Evolutionary conservation across 2,888 invertebrate species (phyloP), one percentile per base, ranked within the genome.

Genomic region (Silvanus unidentatus): DNA sequence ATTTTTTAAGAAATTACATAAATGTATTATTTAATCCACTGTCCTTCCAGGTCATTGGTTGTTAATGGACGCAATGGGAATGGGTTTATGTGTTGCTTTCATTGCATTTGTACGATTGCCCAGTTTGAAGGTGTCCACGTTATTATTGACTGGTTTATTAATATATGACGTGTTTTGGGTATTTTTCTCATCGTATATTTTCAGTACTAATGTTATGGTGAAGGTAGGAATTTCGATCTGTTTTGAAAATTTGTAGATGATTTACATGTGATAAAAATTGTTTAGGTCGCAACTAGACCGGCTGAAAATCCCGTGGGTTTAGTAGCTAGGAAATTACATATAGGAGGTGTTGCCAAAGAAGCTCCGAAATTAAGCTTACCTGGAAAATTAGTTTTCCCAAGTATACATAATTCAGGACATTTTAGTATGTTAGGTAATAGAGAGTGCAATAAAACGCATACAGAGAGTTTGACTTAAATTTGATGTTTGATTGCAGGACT

Each of bases 131-230:
- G 92, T 92, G 55, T 97, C 96, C 42, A 97, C 96, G 13, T 75
- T 97, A 49, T 79, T 97, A 56, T 80, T 97, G 59, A 93, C 95
- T 38, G 97, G 97, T 22, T 77, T 96, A 57, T 81, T 96, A 49
- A 86, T 93, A 45, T 97, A 97, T 71, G 97, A 97, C 73, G 96
- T 97, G 32, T 97, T 97, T 75, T 97, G 97, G 96, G 96, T 97
- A 41, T 97, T 97, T 77, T 97, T 96, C 77, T 96, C 96, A 2
- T 95, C 95, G 0, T 96, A 96, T 71, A 93, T 97, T 69, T 97
- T 97, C 77, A 96, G 93, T 74, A 91, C 97, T 64, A 97, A 97
- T 69, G 97, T 97, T 56, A 97, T 97, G 97, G 96, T 97, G 54
- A 96, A 95, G 75, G 69, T 67, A 50, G 56, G 89, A 89, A 72